Evolutionary conservation across 2,797 vertebrate genomes (phyloP), one percentile per base, ranked within the genome.

Genomic region (Enteromius treurensis): DNA sequence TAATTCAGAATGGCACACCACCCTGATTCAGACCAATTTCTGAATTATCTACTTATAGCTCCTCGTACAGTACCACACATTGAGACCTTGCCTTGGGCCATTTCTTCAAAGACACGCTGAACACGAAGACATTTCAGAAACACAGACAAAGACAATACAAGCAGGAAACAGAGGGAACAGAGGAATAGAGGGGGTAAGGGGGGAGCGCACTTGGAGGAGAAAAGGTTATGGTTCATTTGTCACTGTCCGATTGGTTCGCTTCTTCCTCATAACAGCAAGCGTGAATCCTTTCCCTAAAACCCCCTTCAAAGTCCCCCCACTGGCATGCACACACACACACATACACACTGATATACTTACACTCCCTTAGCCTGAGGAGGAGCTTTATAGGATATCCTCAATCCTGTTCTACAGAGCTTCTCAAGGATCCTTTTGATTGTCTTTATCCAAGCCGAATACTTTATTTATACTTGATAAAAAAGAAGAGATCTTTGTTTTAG

Each of bases 211-310:
- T 84, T 87, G 79, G 90, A 88, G 84, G 70, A 81, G 60, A 60
- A 90, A 91, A 89, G 79, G 78, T 70, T 90, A 87, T 90, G 91
- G 91, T 93, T 93, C 92, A 94, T 95, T 94, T 94, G 93, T 95
- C 93, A 94, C 92, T 94, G 94, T 95, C 94, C 92, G 89, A 92
- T 94, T 92, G 91, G 91, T 92, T 94, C 91, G 91, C 90, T 92
- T 94, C 93, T 93, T 92, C 91, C 92, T 92, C 91, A 89, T 94
- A 94, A 94, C 93, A 90, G 92, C 90, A 91, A 93, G 92, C 89
- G 93, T 88, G 74, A 88, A 89, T 90, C 90, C 86, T 89, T 89
- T 84, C 86, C 89, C 76, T 45, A 42, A 58, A 58, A 42, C 32
- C 84, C 68, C 65, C 79, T 49, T 70, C 26, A 81, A 58, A 49